A percentile compares a stretch with the other conserved stretches of the same genome.
phyloP scores from a whole-genome alignment of 2,888 invertebrate genomes.

The Drosophila trichaetosa region DNA sequence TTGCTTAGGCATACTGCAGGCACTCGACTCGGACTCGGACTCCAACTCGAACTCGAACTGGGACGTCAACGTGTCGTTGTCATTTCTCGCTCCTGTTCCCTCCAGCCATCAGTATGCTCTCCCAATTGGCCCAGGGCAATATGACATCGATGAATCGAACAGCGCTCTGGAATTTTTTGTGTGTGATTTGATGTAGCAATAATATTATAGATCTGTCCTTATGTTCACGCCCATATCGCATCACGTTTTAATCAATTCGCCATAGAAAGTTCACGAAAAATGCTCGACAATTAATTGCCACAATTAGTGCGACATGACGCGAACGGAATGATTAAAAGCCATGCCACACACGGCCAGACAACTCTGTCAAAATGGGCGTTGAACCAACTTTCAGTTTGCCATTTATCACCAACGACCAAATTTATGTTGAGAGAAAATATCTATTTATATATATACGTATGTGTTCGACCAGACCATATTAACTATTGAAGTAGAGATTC shows the following conservation, averaged over 20 bases:
- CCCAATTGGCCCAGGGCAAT: slow-evolving; percentile 2
- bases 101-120: neutral
- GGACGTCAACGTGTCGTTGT: slow-evolving; percentile 74
- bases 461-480: neutral
- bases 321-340: slow-evolving; percentile 67
- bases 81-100: slow-evolving; percentile 17
- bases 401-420: slow-evolving; percentile 33
- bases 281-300: slow-evolving; percentile 70
- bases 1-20: slow-evolving; percentile 72
- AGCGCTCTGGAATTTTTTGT: slow-evolving; percentile 17
- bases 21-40: slow-evolving; percentile 47
- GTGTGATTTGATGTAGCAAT: slow-evolving; percentile 43
- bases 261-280: slow-evolving; percentile 42
- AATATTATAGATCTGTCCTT: slow-evolving; percentile 32
- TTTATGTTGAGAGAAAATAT: neutral
- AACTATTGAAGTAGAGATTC: neutral
- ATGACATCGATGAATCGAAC: slow-evolving; percentile 12
- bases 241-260: slow-evolving; percentile 45
- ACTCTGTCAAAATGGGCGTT: slow-evolving; percentile 27
- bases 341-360: slow-evolving; percentile 9
- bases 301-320: slow-evolving; percentile 75
- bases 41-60: slow-evolving; percentile 39
- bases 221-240: slow-evolving; percentile 35
- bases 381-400: slow-evolving; percentile 29
- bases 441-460: neutral